Evolutionary conservation across 2,888 invertebrate genomes (phyloP), one percentile per base, ranked within the genome.

Genomic region (Coenonympha glycerion): DNA sequence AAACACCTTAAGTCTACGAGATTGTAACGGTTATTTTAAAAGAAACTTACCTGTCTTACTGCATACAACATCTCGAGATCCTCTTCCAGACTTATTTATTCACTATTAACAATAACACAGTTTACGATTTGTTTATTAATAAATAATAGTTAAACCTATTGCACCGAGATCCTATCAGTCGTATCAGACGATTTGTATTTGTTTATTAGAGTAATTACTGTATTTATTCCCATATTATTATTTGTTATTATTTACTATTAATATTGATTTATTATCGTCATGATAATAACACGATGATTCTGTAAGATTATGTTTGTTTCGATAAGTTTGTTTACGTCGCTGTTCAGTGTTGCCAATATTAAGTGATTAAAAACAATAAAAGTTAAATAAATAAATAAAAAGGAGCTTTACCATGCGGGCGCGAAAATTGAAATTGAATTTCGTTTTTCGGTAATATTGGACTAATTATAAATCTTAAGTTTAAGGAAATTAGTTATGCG

Each of bases 41-140:
- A 28, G 2, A 6, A 21, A 16, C 83, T 79, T 57, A 85, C 86
- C 84, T 85, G 86, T 73, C 86, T 77, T 4, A 86, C 85, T 11
- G 86, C 85, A 61, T 86, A 86, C 78, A 86, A 66, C 86, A 86
- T 86, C 30, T 49, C 68, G 57, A 52, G 33, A 48, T 65, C 62
- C 73, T 69, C 21, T 42, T 45, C 47, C 28, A 39, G n/a, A 22
- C 6, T 64, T 61, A 46, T 65, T 52, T 34, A 45, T 16, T 18
- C 36, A 40, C 53, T 63, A 63, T 56, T 51, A 62, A 58, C 55
- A 16, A 49, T 47, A 47, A 40, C 46, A 41, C 42, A 34, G 28
- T 41, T 50, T 44, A 48, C 15, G 24, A 11, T 52, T 56, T 21
- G 18, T 24, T 51, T 24, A 37, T 44, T 33, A 37, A 28, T 39